These are phyloP conservation scores for Bimastos eiseni DNA, from an alignment of 2,888 invertebrate species.

Conservation along the genomic window DNA sequence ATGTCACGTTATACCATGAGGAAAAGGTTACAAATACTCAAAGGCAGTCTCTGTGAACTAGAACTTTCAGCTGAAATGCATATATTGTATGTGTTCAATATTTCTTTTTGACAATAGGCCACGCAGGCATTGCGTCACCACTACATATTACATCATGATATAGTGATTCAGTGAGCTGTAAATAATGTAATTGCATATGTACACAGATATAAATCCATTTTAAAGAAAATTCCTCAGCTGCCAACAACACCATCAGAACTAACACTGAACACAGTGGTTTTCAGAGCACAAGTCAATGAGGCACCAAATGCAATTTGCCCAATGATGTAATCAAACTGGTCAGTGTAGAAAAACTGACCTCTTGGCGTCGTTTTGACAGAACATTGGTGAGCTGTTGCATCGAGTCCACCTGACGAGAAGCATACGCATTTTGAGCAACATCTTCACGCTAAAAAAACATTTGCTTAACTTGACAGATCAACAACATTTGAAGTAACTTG, in stretches of 20 bases:
- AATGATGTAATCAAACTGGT: neutral
- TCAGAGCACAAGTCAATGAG: neutral
- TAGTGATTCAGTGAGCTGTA: neutral
- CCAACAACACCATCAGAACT: neutral
- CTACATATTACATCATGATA: neutral
- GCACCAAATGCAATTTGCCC: neutral
- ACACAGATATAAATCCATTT: neutral
- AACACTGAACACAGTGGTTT: neutral
- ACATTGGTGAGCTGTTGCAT: neutral
- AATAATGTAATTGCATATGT: neutral
- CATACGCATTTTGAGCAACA: conserved; percentile 3
- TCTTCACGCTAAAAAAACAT: conserved; percentile 9
- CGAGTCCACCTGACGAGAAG: neutral
- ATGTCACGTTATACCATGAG: neutral
- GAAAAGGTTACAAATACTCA: neutral
- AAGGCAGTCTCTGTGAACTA: neutral
- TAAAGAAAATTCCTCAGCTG: neutral
- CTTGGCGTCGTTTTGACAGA: conserved; percentile 22
- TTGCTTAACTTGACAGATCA: neutral
- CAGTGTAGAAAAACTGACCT: neutral
- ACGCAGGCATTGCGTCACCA: neutral
- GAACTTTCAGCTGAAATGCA: too few relatives aligned
- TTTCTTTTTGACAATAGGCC: neutral
- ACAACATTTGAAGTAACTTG: neutral
- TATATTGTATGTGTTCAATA: neutral